Conservation (phyloP, 2,888 invertebrate species). For the Lutraria lutraria region DNA sequence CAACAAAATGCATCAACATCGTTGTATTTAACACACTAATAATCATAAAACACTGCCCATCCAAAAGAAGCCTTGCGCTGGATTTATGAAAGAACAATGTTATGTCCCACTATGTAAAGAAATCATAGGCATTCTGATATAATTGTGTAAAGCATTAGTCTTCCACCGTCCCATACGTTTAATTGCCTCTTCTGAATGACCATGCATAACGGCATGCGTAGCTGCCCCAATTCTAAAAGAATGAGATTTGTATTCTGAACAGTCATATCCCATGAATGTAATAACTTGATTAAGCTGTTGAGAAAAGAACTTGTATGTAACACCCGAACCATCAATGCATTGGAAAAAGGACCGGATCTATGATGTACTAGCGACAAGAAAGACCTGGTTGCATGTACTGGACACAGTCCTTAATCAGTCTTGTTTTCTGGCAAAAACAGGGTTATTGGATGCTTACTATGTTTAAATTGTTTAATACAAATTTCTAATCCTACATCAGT, state of each 20-base stretch:
- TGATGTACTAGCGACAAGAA: constrained; percentile 11
- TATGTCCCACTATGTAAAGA: too few relatives aligned
- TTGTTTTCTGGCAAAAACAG: neutral
- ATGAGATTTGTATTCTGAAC: constrained; percentile 18
- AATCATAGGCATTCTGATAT: too few relatives aligned
- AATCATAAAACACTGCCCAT: too few relatives aligned
- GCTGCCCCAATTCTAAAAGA: constrained; percentile 41
- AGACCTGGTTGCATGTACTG: neutral
- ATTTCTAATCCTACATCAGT: neutral
- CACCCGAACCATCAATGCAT: neutral
- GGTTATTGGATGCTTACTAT: constrained; percentile 8
- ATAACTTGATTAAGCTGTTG: constrained; percentile 11
- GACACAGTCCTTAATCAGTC: neutral
- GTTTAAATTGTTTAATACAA: neutral
- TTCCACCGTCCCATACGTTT: constrained; percentile 36
- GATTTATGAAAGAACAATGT: too few relatives aligned
- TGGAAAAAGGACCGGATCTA: constrained; percentile 27
- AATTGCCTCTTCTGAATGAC: constrained; percentile 23
- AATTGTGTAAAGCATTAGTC: constrained; percentile 27
- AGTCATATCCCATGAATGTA: constrained; percentile 33
- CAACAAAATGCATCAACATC: too few relatives aligned
- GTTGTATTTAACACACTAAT: too few relatives aligned
- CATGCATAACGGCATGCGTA: too few relatives aligned
- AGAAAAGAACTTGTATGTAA: constrained; percentile 27
- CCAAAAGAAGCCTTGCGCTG: too few relatives aligned